Evolutionary conservation across 2,797 vertebrate species (phyloP).

Genomic region (Esox masquinongy): DNA sequence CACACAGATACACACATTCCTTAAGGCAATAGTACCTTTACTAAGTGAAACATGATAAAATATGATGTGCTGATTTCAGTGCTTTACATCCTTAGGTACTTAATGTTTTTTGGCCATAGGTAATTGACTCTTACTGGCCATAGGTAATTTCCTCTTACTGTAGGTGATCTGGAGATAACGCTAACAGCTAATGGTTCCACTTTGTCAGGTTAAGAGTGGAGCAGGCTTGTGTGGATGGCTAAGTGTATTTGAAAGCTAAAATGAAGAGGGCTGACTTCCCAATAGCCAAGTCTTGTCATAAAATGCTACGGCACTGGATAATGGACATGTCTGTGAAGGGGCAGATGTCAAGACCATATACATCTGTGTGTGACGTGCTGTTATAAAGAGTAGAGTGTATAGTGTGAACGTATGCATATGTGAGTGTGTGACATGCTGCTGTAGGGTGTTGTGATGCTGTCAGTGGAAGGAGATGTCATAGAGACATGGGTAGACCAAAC

Average conservation of each 20-base stretch:
- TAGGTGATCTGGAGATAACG: neutral
- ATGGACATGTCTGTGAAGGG: constrained; percentile 3
- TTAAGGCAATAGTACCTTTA: neutral
- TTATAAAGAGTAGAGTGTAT: neutral
- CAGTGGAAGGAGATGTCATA: constrained; percentile 1
- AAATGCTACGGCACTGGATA: neutral
- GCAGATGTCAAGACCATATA: neutral
- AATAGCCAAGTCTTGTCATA: neutral
- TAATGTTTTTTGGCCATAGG: neutral
- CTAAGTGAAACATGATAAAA: neutral
- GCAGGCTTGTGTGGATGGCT: neutral
- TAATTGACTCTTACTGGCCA: neutral
- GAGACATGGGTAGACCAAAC: neutral
- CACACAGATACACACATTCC: neutral
- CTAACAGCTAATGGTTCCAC: neutral
- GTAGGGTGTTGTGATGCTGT: constrained; percentile 2
- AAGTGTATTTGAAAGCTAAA: neutral
- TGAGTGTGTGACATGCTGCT: constrained; percentile 4
- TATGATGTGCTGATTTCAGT: neutral
- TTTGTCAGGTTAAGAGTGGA: neutral
- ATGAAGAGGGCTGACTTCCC: neutral
- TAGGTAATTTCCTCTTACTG: neutral
- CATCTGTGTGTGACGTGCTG: constrained; percentile 1
- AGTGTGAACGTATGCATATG: neutral
- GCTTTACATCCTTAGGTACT: neutral